Evolutionary conservation across 2,797 vertebrate species (phyloP).

Genomic region (Muscicapa comitata): DNA sequence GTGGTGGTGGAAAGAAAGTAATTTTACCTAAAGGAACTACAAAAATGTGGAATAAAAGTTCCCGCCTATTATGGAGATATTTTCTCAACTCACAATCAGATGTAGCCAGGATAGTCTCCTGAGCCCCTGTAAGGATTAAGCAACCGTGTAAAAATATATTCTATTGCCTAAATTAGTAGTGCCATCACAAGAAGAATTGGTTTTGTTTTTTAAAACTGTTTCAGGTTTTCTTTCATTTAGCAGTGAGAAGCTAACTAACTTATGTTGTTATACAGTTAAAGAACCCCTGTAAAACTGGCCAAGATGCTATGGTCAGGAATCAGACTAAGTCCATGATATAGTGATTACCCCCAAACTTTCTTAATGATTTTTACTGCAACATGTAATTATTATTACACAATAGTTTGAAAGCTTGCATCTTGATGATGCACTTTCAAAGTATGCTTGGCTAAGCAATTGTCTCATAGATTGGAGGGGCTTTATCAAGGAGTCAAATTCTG

Average conservation of each 20-base stretch:
- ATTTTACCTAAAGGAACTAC: neutral
- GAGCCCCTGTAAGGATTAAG: neutral
- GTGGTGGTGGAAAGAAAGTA: neutral
- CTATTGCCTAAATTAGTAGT: neutral
- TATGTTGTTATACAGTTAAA: neutral
- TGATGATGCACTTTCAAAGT: constrained; percentile 14
- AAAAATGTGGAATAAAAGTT: neutral
- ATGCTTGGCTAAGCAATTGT: constrained; percentile 30
- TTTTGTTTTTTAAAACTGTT: neutral
- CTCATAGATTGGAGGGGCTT: neutral
- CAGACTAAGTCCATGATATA: neutral
- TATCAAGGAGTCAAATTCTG: neutral
- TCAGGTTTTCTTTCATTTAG: neutral
- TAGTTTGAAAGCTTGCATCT: neutral
- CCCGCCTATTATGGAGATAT: neutral
- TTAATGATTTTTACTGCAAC: constrained; percentile 46
- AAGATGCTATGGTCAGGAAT: neutral
- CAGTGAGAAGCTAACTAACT: neutral
- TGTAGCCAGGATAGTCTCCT: neutral
- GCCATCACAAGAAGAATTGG: neutral
- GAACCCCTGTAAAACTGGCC: neutral
- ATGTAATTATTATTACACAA: constrained; percentile 56
- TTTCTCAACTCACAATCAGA: neutral
- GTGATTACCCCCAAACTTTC: constrained; percentile 35
- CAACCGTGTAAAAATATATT: neutral